Evolutionary conservation across 1,140 invertebrate genomes (phyloP).

Genomic region (Coptotermes formosanus): DNA sequence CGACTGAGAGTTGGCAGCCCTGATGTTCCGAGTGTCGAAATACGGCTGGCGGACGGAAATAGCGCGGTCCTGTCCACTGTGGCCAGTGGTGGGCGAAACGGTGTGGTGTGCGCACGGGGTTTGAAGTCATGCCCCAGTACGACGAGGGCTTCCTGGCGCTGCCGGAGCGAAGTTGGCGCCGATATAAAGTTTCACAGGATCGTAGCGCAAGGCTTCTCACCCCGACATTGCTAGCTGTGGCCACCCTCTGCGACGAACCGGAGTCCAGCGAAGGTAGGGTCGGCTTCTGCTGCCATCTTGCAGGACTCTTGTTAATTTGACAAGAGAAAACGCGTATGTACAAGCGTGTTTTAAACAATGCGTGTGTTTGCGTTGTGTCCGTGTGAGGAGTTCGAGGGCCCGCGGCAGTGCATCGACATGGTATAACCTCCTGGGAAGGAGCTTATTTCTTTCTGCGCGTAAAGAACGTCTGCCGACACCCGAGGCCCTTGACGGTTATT

Average conservation of each 20-base stretch:
- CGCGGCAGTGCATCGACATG: no score
- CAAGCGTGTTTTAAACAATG: no score
- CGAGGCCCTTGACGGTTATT: no score
- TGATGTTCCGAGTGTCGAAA: not conserved
- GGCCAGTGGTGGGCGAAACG: not conserved
- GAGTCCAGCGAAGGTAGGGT: not conserved
- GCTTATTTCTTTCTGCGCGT: no score
- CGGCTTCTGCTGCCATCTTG: not conserved
- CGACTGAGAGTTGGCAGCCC: not conserved
- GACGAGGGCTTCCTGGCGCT: not conserved
- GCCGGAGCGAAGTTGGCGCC: not conserved
- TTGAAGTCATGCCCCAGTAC: conserved; percentile 17
- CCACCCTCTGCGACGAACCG: not conserved
- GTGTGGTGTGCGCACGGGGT: not conserved
- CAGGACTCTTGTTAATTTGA: no score
- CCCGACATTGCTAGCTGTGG: not conserved
- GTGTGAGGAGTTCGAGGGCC: no score
- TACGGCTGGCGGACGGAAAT: not conserved
- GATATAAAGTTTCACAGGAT: not conserved
- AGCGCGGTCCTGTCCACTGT: not conserved
- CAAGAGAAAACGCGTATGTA: no score
- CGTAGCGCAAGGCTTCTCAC: not conserved
- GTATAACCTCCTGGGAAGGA: no score
- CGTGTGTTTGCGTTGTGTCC: no score
- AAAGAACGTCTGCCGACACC: no score